phyloP scores from a whole-genome alignment of 2,888 invertebrate species.

The Eupeodes luniger region DNA sequence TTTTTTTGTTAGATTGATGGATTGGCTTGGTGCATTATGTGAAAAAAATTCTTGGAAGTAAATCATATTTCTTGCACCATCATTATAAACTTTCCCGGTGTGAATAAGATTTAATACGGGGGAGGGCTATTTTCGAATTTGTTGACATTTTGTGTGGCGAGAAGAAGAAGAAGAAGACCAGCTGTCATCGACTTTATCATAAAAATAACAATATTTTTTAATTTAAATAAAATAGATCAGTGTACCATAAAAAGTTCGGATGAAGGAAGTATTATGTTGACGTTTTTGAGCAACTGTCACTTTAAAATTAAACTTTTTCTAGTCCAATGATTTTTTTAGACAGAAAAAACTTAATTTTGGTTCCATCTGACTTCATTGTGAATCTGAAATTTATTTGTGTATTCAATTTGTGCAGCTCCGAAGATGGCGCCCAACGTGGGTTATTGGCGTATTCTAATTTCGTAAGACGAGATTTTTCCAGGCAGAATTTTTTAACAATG shows the following conservation, averaged over 20 bases:
- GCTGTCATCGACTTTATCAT: background rate
- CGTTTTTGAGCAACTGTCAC: no score
- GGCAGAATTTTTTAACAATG: no score
- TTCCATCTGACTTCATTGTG: no score
- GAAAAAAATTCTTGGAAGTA: constrained; percentile 38
- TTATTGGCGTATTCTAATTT: no score
- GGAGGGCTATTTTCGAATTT: background rate
- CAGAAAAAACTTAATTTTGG: no score
- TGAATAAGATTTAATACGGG: constrained; percentile 2
- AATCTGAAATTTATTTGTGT: no score
- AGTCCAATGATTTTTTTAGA: no score
- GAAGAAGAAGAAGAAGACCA: background rate
- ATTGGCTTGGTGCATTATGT: background rate
- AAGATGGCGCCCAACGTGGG: no score
- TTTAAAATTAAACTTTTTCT: no score
- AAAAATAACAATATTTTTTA: background rate
- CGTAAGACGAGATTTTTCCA: no score
- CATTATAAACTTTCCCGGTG: constrained; percentile 26
- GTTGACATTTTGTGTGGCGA: constrained; percentile 1
- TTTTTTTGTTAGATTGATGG: constrained; percentile 35
- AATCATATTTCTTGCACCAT: background rate
- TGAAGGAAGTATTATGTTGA: background rate
- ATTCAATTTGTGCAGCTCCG: no score
- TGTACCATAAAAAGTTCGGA: background rate
- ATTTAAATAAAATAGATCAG: background rate